A percentile compares a stretch with the other conserved stretches of the same genome.
Evolutionary conservation across 2,797 vertebrate species (phyloP).

Genomic region (Sebastes cheni): DNA sequence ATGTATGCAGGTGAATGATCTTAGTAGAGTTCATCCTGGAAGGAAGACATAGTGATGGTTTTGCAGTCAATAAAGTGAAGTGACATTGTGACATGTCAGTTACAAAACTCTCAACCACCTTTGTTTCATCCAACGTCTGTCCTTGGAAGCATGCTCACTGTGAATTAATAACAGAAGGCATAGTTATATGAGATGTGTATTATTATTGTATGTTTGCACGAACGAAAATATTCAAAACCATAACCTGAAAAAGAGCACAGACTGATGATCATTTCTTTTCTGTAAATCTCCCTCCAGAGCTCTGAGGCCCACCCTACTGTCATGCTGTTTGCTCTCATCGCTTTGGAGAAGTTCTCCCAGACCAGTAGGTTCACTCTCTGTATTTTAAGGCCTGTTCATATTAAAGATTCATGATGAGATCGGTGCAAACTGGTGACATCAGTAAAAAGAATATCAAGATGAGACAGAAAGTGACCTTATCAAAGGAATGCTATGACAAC

Average conservation of each 20-base stretch:
- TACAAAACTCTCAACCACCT: neutral
- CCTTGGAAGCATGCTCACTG: neutral
- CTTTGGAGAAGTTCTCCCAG: conserved; percentile 99
- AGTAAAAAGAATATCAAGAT: neutral
- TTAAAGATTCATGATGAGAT: neutral
- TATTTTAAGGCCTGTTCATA: neutral
- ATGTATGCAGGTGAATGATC: neutral
- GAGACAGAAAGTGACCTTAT: neutral
- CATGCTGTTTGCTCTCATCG: conserved; percentile 99
- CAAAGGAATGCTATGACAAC: neutral
- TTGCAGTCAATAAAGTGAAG: neutral
- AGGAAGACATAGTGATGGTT: neutral
- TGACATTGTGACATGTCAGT: neutral
- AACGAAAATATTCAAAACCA: neutral
- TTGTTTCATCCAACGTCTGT: neutral
- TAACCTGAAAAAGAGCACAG: neutral
- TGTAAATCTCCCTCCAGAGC: conserved; percentile 81
- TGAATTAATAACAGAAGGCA: neutral
- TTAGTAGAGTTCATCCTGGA: neutral
- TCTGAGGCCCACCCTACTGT: conserved; percentile 96
- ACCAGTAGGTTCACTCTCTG: conserved; percentile 88
- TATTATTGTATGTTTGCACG: neutral
- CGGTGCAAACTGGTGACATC: neutral
- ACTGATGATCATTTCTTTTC: neutral
- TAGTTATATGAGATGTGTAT: neutral